Evolutionary conservation across 2,797 vertebrate species (phyloP).

Genomic region (Coregonus ussuriensis): DNA sequence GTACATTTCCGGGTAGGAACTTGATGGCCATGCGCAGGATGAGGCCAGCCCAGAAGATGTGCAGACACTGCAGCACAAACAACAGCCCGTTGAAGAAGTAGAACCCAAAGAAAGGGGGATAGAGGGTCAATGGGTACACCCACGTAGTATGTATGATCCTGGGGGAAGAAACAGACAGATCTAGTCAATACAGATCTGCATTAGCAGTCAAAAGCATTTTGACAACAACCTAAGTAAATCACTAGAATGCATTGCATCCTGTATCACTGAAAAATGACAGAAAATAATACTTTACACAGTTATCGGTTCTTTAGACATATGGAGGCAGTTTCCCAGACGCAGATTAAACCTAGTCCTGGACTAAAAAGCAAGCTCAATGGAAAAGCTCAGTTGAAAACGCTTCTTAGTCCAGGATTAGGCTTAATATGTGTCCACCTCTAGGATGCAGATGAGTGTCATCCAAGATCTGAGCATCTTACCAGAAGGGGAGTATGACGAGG

Average conservation of each 20-base stretch:
- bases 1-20: conserved; percentile 91
- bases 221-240: neutral
- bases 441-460: neutral
- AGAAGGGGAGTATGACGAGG: conserved; percentile 91
- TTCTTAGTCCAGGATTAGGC: neutral
- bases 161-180: conserved; percentile 48
- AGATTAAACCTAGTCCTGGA: neutral
- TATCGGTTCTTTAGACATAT: too few relatives aligned
- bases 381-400: neutral
- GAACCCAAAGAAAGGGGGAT: conserved; percentile 87
- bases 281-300: neutral
- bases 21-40: conserved; percentile 94
- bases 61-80: conserved; percentile 86
- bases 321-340: neutral
- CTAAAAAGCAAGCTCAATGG: neutral
- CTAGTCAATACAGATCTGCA: conserved; percentile 32
- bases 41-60: conserved; percentile 92
- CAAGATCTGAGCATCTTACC: conserved; percentile 85
- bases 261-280: neutral
- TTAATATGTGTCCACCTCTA: neutral
- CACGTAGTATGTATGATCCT: conserved; percentile 91
- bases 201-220: neutral
- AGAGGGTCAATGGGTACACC: conserved; percentile 84
- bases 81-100: conserved; percentile 95
- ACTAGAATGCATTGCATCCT: neutral